phyloP scores from a whole-genome alignment of 1,140 invertebrate genomes.

The Orius insidiosus region DNA sequence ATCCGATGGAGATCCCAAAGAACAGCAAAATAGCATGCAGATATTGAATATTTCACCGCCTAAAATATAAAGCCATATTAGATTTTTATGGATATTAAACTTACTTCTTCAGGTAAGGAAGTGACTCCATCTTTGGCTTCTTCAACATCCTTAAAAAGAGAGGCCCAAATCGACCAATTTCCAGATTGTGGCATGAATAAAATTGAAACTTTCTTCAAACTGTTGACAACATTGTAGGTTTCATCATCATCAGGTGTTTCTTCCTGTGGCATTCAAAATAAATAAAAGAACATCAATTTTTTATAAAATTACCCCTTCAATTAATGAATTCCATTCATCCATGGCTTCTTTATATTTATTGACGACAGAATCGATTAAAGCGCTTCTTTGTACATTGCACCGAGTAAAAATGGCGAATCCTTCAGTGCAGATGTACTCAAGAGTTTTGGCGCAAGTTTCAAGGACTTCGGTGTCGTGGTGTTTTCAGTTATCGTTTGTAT shows the following conservation, averaged over 20 bases:
- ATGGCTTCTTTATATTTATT: too few relatives aligned
- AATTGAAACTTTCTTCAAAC: too few relatives aligned
- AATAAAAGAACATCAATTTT: too few relatives aligned
- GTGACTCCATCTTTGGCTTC: conserved; percentile 34
- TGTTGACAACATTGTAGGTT: too few relatives aligned
- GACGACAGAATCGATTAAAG: too few relatives aligned
- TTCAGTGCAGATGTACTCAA: conserved; percentile 80
- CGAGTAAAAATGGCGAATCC: conserved; percentile 73
- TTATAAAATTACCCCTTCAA: conserved; percentile 44
- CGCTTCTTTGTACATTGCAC: too few relatives aligned
- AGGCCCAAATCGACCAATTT: conserved; percentile 73
- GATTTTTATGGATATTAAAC: not conserved
- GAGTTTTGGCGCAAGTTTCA: conserved; percentile 85
- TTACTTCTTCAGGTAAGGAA: conserved; percentile 36
- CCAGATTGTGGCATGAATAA: conserved; percentile 80
- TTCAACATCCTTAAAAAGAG: conserved; percentile 69
- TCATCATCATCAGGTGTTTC: too few relatives aligned
- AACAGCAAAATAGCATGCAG: conserved; percentile 72
- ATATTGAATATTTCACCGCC: conserved; percentile 77
- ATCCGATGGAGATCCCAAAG: conserved; percentile 74
- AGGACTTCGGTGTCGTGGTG: too few relatives aligned
- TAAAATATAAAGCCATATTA: conserved; percentile 34
- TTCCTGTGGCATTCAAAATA: too few relatives aligned
- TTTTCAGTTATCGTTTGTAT: too few relatives aligned
- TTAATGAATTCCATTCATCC: conserved; percentile 62